A percentile compares a stretch with the other conserved stretches of the same genome.
These are phyloP conservation scores for Ciconia boyciana DNA, from an alignment of 2,113 vertebrate genomes.

Conservation along the genomic window DNA sequence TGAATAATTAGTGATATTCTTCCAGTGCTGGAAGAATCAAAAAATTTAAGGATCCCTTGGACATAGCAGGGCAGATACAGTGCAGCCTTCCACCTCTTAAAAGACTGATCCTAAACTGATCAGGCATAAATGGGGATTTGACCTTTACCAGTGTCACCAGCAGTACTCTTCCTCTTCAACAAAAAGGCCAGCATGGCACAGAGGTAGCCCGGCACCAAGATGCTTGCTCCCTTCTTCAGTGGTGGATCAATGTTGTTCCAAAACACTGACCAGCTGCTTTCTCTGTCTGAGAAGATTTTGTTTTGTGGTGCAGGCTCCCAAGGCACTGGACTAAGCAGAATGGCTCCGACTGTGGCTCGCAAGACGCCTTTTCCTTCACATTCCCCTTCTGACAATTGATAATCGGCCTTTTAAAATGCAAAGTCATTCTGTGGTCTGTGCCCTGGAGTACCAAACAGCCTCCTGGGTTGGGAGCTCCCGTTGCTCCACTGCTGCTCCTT, in stretches of 20 bases:
- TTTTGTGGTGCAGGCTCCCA: accelerated
- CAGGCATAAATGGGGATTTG: neutral
- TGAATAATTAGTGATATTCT: neutral
- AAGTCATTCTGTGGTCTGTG: neutral
- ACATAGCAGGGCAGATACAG: neutral
- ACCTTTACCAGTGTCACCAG: neutral
- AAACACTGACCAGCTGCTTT: neutral
- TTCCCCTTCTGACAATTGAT: neutral
- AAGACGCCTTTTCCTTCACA: neutral
- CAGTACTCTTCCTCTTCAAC: neutral
- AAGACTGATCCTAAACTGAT: neutral
- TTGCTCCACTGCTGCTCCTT: neutral
- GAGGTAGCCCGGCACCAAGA: neutral
- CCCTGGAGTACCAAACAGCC: neutral
- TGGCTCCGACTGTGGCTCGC: neutral
- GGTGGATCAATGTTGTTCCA: neutral
- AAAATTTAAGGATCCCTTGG: neutral
- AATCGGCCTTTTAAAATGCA: neutral
- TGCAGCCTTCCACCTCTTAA: neutral
- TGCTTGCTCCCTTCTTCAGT: neutral
- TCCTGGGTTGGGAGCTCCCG: neutral
- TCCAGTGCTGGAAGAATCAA: neutral
- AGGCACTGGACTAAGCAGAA: neutral
- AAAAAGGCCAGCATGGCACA: neutral
- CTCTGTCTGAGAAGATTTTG: neutral